A percentile compares a stretch with the other conserved stretches of the same genome.
phyloP scores from a whole-genome alignment of 2,888 invertebrate genomes.

The Xylota segnis region DNA sequence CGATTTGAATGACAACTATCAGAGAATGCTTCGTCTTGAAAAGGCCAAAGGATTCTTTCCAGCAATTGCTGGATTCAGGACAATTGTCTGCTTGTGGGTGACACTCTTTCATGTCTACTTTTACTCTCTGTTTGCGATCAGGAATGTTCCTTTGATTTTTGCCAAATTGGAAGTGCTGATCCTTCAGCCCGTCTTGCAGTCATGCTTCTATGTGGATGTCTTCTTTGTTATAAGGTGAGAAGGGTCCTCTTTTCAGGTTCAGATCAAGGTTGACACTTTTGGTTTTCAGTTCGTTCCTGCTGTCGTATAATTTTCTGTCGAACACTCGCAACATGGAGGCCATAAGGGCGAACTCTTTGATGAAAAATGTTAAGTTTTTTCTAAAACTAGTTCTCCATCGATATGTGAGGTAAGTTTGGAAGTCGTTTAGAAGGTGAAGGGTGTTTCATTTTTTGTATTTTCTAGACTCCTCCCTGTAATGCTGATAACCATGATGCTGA shows the following conservation, averaged over 20 bases:
- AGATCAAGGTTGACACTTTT: not conserved
- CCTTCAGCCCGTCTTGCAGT: slow-evolving; percentile 80
- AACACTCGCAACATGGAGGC: slow-evolving; percentile 76
- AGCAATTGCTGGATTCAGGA: slow-evolving; percentile 80
- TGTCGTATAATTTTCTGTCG: slow-evolving; percentile 80
- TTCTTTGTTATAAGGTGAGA: slow-evolving; percentile 81
- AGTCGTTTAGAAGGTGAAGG: not conserved
- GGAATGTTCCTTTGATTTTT: slow-evolving; percentile 79
- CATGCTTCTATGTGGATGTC: slow-evolving; percentile 81
- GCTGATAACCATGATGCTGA: slow-evolving; percentile 79
- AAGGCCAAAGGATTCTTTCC: slow-evolving; percentile 78
- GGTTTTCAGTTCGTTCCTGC: slow-evolving; percentile 78
- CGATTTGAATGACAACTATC: slow-evolving; percentile 78
- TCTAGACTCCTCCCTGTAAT: slow-evolving; percentile 80
- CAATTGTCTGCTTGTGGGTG: slow-evolving; percentile 81
- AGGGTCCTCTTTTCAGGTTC: not conserved
- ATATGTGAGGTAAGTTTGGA: slow-evolving; percentile 79
- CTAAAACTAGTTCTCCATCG: slow-evolving; percentile 79
- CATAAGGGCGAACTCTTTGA: slow-evolving; percentile 77
- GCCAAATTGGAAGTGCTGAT: slow-evolving; percentile 79
- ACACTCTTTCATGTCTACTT: slow-evolving; percentile 81
- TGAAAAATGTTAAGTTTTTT: slow-evolving; percentile 78
- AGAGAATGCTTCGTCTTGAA: slow-evolving; percentile 76
- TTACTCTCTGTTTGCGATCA: slow-evolving; percentile 80
- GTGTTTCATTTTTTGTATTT: slow-evolving; percentile 41